Evolutionary conservation across 2,113 vertebrate species (phyloP).

Genomic region (Pachycephala philippinensis): DNA sequence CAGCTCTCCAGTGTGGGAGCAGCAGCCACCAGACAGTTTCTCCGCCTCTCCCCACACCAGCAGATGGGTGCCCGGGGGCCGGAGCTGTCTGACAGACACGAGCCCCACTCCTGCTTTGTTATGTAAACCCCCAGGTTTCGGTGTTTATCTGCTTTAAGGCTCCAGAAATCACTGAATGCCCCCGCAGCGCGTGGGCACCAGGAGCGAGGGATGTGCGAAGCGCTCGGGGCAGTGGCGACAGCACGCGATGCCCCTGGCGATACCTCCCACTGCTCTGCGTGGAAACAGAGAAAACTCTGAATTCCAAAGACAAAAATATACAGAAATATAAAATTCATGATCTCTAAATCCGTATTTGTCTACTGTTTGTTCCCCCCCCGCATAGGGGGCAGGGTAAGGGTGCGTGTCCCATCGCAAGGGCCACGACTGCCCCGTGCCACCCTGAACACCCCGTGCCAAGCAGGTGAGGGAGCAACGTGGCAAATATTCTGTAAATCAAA

Average conservation of each 20-base stretch:
- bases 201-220: background rate
- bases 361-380: background rate
- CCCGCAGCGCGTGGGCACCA: accelerated
- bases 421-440: background rate
- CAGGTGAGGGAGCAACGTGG: background rate
- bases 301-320: background rate
- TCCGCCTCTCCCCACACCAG: background rate
- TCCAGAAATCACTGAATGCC: background rate
- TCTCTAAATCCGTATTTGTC: background rate
- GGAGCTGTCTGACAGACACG: background rate
- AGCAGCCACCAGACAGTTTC: background rate
- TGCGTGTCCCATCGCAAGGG: accelerated
- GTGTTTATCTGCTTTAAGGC: background rate
- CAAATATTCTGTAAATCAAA: background rate
- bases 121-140: background rate
- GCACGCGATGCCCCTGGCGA: background rate
- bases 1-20: background rate
- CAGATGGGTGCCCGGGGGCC: background rate
- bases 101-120: background rate
- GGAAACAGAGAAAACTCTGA: background rate
- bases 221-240: accelerated
- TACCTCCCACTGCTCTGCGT: background rate
- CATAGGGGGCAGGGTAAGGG: background rate
- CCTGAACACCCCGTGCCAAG: background rate
- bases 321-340: background rate